phyloP scores from a whole-genome alignment of 2,113 vertebrate genomes.

The Chaetura pelagica region DNA sequence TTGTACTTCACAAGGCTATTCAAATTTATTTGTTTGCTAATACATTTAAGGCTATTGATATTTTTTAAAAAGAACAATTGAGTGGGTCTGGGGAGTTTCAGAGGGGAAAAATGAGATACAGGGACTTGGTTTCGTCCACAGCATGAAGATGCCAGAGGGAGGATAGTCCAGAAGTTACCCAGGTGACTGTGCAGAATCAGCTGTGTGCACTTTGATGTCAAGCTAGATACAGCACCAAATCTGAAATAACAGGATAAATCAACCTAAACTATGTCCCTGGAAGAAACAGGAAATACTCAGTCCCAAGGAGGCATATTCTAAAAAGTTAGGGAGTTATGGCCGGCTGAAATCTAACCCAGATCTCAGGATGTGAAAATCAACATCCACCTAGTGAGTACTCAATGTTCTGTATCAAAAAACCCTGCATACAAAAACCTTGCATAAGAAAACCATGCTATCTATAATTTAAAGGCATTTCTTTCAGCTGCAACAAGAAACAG shows the following conservation, averaged over 20 bases:
- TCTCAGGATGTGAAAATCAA: neutral
- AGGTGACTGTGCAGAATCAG: neutral
- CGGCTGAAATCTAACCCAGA: neutral
- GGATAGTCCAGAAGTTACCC: neutral
- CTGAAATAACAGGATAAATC: neutral
- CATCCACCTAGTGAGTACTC: neutral
- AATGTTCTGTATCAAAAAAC: neutral
- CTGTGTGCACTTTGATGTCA: neutral
- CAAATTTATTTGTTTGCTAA: slow-evolving; percentile 17
- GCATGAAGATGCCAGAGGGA: neutral
- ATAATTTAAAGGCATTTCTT: neutral
- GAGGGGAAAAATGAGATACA: neutral
- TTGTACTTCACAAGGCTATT: slow-evolving; percentile 1
- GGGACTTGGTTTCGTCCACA: neutral
- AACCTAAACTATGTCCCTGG: neutral
- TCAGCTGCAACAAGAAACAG: neutral
- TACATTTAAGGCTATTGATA: neutral
- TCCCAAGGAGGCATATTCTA: neutral
- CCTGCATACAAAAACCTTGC: neutral
- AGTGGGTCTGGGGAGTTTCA: neutral
- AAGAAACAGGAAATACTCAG: neutral
- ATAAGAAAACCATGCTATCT: neutral
- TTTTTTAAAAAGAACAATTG: neutral
- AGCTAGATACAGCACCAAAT: neutral
- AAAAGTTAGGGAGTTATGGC: neutral